phyloP scores from a whole-genome alignment of 2,888 invertebrate genomes.

The Isoperla grammatica region DNA sequence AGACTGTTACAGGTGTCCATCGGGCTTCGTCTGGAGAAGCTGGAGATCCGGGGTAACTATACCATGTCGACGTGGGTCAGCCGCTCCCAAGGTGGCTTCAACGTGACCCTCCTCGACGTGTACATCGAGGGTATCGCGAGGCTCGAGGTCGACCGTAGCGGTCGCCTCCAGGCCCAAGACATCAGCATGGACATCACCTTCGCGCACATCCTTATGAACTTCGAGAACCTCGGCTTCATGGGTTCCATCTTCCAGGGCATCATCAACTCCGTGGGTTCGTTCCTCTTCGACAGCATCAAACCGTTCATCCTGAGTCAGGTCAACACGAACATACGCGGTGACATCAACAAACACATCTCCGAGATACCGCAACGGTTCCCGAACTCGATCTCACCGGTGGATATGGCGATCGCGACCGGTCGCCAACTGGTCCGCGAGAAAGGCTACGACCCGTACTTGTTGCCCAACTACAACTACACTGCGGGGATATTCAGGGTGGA shows the following conservation, averaged over 20 bases:
- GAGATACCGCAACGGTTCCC: slow-evolving; percentile 69
- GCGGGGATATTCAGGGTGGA: slow-evolving; percentile 63
- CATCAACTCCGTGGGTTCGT: slow-evolving; percentile 73
- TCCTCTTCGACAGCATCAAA: slow-evolving; percentile 82
- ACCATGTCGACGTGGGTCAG: slow-evolving; percentile 66
- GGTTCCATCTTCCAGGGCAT: slow-evolving; percentile 61
- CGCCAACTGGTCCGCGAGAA: slow-evolving; percentile 59
- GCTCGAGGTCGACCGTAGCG: slow-evolving; percentile 66
- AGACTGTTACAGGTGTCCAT: slow-evolving; percentile 58
- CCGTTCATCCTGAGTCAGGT: slow-evolving; percentile 75
- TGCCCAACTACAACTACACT: slow-evolving; percentile 67
- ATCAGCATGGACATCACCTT: slow-evolving; percentile 76
- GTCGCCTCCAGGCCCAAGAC: slow-evolving; percentile 68
- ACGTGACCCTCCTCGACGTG: slow-evolving; percentile 66
- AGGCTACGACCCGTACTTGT: slow-evolving; percentile 67
- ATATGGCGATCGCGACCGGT: slow-evolving; percentile 71
- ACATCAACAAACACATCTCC: slow-evolving; percentile 68
- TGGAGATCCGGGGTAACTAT: slow-evolving; percentile 70
- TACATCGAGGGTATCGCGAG: slow-evolving; percentile 61
- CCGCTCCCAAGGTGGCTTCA: slow-evolving; percentile 66
- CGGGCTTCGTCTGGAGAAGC: slow-evolving; percentile 61
- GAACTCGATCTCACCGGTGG: slow-evolving; percentile 79
- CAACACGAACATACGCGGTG: slow-evolving; percentile 64
- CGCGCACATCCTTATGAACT: slow-evolving; percentile 68
- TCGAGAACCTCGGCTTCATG: slow-evolving; percentile 74